These are phyloP conservation scores for Anolis sagrei DNA, from an alignment of 2,113 vertebrate species.

Conservation along the genomic window DNA sequence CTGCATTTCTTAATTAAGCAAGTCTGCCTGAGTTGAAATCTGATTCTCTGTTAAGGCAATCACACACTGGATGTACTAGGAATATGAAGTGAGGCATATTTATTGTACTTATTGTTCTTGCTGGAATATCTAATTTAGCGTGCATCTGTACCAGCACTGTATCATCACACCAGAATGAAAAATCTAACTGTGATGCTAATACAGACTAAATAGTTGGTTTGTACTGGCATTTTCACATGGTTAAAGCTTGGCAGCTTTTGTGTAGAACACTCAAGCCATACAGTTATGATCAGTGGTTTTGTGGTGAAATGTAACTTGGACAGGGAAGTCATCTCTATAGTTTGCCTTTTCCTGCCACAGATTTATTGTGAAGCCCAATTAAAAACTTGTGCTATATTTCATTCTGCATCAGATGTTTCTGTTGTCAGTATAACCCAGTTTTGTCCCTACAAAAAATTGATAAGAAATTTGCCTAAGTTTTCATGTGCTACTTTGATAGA, in stretches of 20 bases:
- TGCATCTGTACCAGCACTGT: not conserved
- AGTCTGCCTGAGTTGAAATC: conserved; percentile 4
- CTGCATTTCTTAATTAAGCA: conserved; percentile 20
- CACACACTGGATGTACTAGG: not conserved
- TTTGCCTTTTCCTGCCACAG: conserved; percentile 19
- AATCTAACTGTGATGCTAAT: not conserved
- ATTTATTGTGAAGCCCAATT: not conserved
- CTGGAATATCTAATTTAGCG: not conserved
- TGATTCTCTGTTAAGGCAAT: conserved; percentile 3
- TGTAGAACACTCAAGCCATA: not conserved
- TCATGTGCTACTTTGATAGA: not conserved
- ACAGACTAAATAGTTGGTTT: not conserved
- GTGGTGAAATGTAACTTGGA: not conserved
- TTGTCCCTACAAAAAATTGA: not conserved
- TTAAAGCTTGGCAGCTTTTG: not conserved
- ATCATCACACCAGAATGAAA: not conserved
- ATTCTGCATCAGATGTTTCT: not conserved
- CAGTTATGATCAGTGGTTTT: not conserved
- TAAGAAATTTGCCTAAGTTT: not conserved
- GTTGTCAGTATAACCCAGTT: conserved; percentile 1
- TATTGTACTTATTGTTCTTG: not conserved
- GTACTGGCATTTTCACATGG: not conserved
- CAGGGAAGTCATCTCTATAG: not conserved
- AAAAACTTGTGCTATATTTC: not conserved
- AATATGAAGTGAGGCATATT: not conserved